Conservation (phyloP, 2,888 invertebrate species). For the Rhamphomyia laevipes region DNA sequence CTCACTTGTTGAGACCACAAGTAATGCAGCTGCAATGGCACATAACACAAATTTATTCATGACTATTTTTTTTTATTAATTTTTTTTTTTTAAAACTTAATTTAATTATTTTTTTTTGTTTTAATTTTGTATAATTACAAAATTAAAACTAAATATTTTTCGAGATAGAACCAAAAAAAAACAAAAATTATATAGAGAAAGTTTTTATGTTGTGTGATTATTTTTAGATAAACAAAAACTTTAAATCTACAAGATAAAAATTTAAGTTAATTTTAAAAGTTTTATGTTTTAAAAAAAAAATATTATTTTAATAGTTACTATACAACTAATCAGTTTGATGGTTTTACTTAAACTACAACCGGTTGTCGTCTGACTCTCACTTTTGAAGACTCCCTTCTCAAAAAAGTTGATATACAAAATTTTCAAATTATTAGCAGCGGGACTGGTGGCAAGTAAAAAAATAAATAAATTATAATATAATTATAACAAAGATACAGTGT, state of each 20-base stretch:
- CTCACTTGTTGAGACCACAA: constrained; percentile 34
- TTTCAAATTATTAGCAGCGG: too few relatives aligned
- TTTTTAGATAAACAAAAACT: too few relatives aligned
- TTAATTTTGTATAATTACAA: background rate
- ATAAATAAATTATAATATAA: too few relatives aligned
- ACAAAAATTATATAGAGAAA: background rate
- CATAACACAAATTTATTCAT: constrained; percentile 34
- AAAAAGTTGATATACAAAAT: too few relatives aligned
- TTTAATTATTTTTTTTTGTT: constrained; percentile 13
- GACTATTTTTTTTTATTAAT: constrained; percentile 15
- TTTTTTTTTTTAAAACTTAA: constrained; percentile 10
- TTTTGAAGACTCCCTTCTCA: constrained; percentile 37
- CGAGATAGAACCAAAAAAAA: background rate
- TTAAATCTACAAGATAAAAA: too few relatives aligned
- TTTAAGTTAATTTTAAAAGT: too few relatives aligned
- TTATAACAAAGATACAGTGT: too few relatives aligned
- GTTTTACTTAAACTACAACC: constrained; percentile 36
- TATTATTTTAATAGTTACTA: too few relatives aligned
- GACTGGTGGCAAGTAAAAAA: too few relatives aligned
- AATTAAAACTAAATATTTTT: too few relatives aligned
- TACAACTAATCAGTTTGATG: constrained; percentile 28
- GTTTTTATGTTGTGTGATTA: too few relatives aligned
- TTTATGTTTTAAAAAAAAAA: background rate
- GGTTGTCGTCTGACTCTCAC: constrained; percentile 30
- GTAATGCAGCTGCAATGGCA: constrained; percentile 31